Evolutionary conservation across 2,888 invertebrate genomes (phyloP), one percentile per base, ranked within the genome.

Genomic region (Periphyllus acericola): DNA sequence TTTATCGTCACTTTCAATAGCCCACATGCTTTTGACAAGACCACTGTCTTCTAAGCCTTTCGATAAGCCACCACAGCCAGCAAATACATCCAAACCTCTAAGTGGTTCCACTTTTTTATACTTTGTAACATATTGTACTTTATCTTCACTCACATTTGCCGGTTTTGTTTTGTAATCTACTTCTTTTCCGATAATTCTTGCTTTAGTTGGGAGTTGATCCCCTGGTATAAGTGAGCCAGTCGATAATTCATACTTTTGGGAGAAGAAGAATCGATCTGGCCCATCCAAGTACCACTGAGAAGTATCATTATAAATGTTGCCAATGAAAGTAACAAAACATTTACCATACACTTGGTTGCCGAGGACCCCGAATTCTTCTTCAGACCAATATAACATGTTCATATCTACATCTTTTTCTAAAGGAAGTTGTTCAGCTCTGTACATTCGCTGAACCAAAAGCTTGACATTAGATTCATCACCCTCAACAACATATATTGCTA

Each of bases 51-150:
- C 94, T 71, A 95, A 91, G 0, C 95, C 95, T 90, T 95, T 95
- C 0, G 96, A 96, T 76, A 96, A 91, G 36, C 96, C 97, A 76
- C 97, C 97, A 91, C 96, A 96, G 0, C 97, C 97, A 89, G 96
- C 96, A 91, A 97, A 97, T 46, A 97, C 95, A 91, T 97, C 96
- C 90, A 97, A 92, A 68, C 94, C 94, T 89, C 93, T 92, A 88
- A 97, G 91, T 55, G 94, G 94, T 86, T 17, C 19, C 17, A 79
- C 32, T 29, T 79, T 60, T 8, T 46, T 36, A 60, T 79, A 55
- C 2, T 9, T 14, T 32, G 79, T 29, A 19, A 79, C 60, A 55
- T 60, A 32, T 17, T 79, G 79, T 4, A 79, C 11, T 79, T 55
- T 79, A 55, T 79, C 21, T 60, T 32, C 79, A 32, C 32, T 4